Percentiles rank a stretch among this genome's conserved stretches.
Conservation (phyloP, 2,888 invertebrate species). For the Drosophila anomalata region DNA sequence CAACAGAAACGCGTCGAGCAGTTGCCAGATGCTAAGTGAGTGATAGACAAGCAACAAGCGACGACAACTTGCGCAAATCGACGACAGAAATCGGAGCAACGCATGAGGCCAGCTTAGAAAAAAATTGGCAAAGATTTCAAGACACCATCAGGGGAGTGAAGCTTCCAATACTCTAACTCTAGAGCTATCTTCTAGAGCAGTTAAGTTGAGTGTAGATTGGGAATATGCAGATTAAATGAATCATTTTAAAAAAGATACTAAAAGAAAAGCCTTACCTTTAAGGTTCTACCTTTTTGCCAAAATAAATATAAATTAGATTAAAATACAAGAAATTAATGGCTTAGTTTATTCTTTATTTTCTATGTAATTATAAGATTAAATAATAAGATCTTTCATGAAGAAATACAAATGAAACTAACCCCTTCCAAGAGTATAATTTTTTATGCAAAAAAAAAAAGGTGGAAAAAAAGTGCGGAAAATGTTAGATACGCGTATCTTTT, state of each 20-base stretch:
- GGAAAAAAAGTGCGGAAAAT: slow-evolving; percentile 36
- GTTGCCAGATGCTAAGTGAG: slow-evolving; percentile 62
- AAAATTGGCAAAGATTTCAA: slow-evolving; percentile 57
- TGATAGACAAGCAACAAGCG: slow-evolving; percentile 56
- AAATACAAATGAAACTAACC: background rate
- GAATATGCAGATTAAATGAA: too few species aligned
- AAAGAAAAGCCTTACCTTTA: too few species aligned
- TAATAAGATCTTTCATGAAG: too few species aligned
- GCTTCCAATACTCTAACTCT: slow-evolving; percentile 2
- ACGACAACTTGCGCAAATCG: slow-evolving; percentile 58
- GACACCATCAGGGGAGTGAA: background rate
- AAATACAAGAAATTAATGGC: too few species aligned
- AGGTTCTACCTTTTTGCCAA: too few species aligned
- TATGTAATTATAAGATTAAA: too few species aligned
- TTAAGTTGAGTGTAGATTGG: too few species aligned
- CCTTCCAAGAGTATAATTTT: background rate
- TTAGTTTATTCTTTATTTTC: too few species aligned
- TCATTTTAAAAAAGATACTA: too few species aligned
- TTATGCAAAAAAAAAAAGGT: background rate
- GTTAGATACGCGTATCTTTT: slow-evolving; percentile 48
- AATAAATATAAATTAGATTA: too few species aligned
- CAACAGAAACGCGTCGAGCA: slow-evolving; percentile 54
- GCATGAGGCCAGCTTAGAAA: slow-evolving; percentile 22
- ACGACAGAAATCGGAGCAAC: slow-evolving; percentile 67
- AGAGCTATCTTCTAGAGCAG: too few species aligned